Evolutionary conservation across 1,140 invertebrate genomes (phyloP), one percentile per base, ranked within the genome.

Genomic region (Pseudoatta argentina): DNA sequence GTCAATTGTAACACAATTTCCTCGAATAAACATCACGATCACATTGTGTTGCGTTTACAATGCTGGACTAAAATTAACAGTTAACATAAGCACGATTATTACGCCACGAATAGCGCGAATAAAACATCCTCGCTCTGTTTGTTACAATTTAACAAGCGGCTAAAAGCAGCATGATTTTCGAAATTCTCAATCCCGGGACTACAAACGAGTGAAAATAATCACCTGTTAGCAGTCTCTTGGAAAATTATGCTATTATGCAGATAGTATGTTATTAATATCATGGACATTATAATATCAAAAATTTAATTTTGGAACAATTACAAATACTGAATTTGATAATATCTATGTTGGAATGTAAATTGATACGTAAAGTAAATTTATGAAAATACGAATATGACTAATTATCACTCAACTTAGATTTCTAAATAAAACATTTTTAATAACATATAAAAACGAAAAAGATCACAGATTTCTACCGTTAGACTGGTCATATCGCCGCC

Each of bases 1-100:
- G 27, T 14, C 10, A 44, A 44, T 44, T 44, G n/a, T 30, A 27
- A 75, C 39, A 61, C 27, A 73, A 73, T 61, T 83, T 75, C 24
- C 79, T 30, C 55, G 12, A 34, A 75, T 75, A 83, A 75, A 83
- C 79, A 59, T 82, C 53, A 61, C 24, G 21, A 12, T 71, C 71
- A 71, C 21, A n/a, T 18, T 34, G 55, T 39, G 21, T 48, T 24
- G 66, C 66, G 39, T 59, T 72, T 30, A 48, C 21, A 73, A 61
- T n/a, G 6, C 18, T 55, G 39, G 55, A 73, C 8, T 39, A 48
- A 73, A 83, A 83, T 83, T 73, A 83, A 61, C 55, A 75, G 39
- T 75, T 83, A 51, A 16, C 39, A 73, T 34, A 83, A 73, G 69
- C 79, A 39, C 39, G 21, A 73, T 83, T 83, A 75, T 75, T 75